Evolutionary conservation across 2,888 invertebrate genomes (phyloP).

Genomic region (Pyrgus malvae): DNA sequence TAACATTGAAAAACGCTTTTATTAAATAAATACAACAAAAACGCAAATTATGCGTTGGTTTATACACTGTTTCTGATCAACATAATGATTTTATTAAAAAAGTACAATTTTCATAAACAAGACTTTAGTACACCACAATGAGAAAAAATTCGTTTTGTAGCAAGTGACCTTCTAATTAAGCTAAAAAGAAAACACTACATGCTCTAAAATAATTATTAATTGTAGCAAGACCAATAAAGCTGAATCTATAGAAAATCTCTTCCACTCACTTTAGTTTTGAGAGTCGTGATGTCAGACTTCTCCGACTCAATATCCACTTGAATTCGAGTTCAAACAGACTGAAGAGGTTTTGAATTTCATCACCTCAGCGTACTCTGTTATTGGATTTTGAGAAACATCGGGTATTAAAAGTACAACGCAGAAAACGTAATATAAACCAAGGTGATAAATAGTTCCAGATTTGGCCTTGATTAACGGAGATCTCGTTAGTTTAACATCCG

Average conservation of each 20-base stretch:
- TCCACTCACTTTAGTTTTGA: conserved; percentile 25
- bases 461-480: no score
- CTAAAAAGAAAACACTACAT: no score
- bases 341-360: conserved; percentile 54
- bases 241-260: conserved; percentile 16
- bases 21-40: no score
- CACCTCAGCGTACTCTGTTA: conserved; percentile 53
- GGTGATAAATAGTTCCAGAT: not conserved
- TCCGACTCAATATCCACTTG: conserved; percentile 42
- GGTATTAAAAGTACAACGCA: not conserved
- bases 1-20: no score
- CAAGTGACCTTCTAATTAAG: no score
- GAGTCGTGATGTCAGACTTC: conserved; percentile 32
- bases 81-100: no score
- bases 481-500: no score
- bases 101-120: no score
- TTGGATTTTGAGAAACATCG: conserved; percentile 51
- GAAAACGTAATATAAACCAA: not conserved
- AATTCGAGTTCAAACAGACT: conserved; percentile 55
- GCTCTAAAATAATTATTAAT: not conserved
- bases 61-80: no score
- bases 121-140: no score
- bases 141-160: no score
- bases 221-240: not conserved
- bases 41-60: no score